These are phyloP conservation scores for Steatocranus sp. DNA, from an alignment of 2,797 vertebrate species.

Conservation along the genomic window DNA sequence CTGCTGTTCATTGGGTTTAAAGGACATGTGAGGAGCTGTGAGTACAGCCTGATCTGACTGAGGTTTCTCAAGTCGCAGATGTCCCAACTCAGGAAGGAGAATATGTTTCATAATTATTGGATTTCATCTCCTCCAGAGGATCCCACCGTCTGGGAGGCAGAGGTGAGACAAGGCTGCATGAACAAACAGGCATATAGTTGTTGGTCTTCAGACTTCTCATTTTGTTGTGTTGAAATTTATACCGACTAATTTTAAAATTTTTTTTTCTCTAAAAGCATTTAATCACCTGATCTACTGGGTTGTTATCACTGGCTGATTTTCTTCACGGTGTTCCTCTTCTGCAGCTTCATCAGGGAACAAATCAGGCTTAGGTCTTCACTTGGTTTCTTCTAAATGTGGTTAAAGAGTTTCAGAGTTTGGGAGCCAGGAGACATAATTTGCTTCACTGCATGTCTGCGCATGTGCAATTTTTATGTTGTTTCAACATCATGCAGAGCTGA, in stretches of 20 bases:
- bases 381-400: neutral
- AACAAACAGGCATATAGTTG: neutral
- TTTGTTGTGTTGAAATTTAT: neutral
- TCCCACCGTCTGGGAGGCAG: neutral
- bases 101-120: slow-evolving; percentile 19
- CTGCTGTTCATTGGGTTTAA: neutral
- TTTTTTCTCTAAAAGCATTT: neutral
- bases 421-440: neutral
- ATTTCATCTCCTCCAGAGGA: slow-evolving; percentile 6
- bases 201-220: neutral
- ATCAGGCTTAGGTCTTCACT: neutral
- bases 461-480: neutral
- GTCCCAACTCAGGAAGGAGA: neutral
- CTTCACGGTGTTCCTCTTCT: neutral
- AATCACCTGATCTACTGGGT: neutral
- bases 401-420: neutral
- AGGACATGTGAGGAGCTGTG: neutral
- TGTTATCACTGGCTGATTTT: neutral
- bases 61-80: slow-evolving; percentile 28
- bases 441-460: neutral
- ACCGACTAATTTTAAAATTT: rapidly evolving
- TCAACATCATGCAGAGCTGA: neutral
- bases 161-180: neutral
- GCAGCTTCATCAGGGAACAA: neutral
- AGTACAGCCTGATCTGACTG: neutral